Conservation (phyloP, 2,888 invertebrate species). For the Agonum fuliginosum region DNA sequence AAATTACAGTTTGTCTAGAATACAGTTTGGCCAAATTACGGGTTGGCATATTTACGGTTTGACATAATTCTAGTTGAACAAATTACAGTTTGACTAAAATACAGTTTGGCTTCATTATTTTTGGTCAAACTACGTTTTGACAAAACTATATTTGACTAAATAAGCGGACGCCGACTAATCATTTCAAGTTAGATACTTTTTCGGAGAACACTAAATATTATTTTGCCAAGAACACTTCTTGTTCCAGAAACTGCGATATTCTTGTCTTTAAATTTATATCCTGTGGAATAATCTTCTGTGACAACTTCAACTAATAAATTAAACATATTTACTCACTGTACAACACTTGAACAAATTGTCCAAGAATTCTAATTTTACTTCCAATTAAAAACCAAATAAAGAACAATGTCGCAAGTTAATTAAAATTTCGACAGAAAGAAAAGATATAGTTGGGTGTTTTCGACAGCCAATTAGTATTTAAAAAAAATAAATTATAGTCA, state of each 20-base stretch:
- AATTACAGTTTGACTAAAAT: no score
- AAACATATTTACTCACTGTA: neutral
- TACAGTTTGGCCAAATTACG: no score
- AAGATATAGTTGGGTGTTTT: neutral
- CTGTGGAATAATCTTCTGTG: neutral
- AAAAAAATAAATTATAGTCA: constrained; percentile 28
- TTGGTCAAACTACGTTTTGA: neutral
- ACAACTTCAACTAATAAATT: neutral
- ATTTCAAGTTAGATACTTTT: neutral
- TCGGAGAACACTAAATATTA: neutral
- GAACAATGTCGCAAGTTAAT: no score
- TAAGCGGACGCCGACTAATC: neutral
- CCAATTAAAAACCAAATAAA: neutral
- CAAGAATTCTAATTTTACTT: neutral
- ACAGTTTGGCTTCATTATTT: neutral
- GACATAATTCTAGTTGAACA: no score
- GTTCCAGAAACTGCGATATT: constrained; percentile 2
- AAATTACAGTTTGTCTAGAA: no score
- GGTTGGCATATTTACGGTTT: no score
- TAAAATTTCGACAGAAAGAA: neutral
- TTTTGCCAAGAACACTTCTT: neutral
- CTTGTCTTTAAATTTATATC: constrained; percentile 5
- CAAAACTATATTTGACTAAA: neutral
- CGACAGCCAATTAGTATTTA: constrained; percentile 45
- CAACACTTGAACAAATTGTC: neutral